Conservation (phyloP, 1,140 invertebrate species). For the Solenopsis fugax region DNA sequence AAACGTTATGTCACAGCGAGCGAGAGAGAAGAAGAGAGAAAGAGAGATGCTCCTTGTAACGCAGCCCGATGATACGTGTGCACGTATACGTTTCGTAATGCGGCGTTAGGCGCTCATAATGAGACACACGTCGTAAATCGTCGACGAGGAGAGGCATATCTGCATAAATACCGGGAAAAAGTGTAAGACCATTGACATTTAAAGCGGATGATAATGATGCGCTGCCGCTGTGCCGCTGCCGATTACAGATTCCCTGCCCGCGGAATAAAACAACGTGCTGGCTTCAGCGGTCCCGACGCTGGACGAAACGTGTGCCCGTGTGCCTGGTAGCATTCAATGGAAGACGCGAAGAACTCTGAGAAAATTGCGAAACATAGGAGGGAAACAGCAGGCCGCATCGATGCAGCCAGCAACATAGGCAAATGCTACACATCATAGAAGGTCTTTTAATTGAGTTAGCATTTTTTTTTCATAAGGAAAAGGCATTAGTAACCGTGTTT, state of each 20-base stretch:
- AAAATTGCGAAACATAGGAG: neutral
- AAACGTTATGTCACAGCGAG: conserved; percentile 46
- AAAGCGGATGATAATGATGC: conserved; percentile 79
- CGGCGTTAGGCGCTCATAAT: conserved; percentile 74
- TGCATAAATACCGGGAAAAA: conserved; percentile 74
- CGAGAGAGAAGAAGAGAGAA: neutral
- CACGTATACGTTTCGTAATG: conserved; percentile 74
- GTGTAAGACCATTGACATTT: conserved; percentile 82
- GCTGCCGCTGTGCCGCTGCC: conserved; percentile 44
- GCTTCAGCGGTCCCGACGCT: conserved; percentile 1
- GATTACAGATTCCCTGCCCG: conserved; percentile 73
- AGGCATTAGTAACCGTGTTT: neutral
- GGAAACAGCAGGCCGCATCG: neutral
- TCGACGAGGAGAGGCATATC: conserved; percentile 67
- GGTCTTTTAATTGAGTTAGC: conserved; percentile 3
- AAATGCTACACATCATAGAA: neutral
- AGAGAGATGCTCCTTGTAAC: conserved; percentile 33
- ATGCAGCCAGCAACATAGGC: neutral
- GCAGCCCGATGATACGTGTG: conserved; percentile 48
- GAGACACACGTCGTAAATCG: conserved; percentile 75
- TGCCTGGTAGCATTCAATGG: neutral
- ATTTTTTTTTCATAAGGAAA: neutral
- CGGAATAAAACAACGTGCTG: neutral
- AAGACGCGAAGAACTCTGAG: neutral
- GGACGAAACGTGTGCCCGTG: neutral